Conservation (phyloP, 2,797 vertebrate species). For the Gouania willdenowi region DNA sequence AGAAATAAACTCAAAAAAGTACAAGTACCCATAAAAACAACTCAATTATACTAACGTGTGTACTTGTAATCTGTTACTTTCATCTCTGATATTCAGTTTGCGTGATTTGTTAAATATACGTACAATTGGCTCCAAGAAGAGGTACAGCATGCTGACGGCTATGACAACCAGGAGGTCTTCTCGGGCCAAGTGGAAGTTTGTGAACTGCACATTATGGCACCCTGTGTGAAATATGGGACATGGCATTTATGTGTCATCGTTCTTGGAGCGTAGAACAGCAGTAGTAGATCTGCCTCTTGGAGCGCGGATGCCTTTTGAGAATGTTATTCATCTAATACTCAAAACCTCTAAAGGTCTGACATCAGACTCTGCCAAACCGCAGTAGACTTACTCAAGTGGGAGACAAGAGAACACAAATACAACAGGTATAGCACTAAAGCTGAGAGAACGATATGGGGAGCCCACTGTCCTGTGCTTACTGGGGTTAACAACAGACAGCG, state of each 20-base stretch:
- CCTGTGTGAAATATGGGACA: background rate
- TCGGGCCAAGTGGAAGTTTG: background rate
- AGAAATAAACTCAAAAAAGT: too few species aligned
- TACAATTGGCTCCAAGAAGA: background rate
- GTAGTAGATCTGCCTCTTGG: background rate
- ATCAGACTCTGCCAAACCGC: background rate
- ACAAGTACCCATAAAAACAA: too few species aligned
- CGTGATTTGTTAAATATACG: background rate
- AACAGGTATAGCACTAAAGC: background rate
- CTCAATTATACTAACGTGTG: too few species aligned
- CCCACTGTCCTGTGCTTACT: background rate
- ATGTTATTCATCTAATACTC: constrained; percentile 11
- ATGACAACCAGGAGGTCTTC: background rate
- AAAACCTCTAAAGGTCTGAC: background rate
- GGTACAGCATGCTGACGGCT: background rate
- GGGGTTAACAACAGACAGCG: background rate
- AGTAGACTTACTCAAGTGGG: background rate
- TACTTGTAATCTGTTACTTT: too few species aligned
- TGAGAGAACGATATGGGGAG: background rate
- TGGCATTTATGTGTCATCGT: background rate
- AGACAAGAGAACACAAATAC: background rate
- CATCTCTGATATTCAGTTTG: too few species aligned
- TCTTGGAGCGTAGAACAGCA: background rate
- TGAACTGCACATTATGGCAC: background rate
- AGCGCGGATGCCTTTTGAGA: constrained; percentile 6